Conservation (phyloP, 30 jellyfish, hydroid and myxozoan genomes). For the Aurelia sp. region DNA sequence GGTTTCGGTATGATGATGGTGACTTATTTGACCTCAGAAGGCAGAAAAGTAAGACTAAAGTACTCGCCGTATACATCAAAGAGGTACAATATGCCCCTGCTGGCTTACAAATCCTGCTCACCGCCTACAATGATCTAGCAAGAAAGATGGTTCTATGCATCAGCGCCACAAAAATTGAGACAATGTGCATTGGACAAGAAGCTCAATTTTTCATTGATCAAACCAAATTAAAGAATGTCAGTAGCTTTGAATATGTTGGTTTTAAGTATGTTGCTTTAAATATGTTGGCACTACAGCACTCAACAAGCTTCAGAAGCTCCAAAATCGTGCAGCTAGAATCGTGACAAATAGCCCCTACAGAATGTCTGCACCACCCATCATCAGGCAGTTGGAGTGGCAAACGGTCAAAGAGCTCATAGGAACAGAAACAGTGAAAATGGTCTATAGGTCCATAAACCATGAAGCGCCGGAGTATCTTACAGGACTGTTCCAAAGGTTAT, state of each 20-base stretch:
- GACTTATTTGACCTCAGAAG: slow-evolving; percentile 66
- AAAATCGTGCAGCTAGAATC: slow-evolving; percentile 29
- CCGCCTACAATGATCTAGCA: slow-evolving; percentile 65
- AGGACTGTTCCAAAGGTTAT: no score
- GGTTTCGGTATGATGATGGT: slow-evolving; percentile 71
- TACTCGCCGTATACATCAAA: slow-evolving; percentile 21
- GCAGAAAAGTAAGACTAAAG: no score
- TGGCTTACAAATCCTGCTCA: slow-evolving; percentile 60
- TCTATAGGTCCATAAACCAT: no score
- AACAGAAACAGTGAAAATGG: no score
- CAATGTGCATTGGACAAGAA: slow-evolving; percentile 60
- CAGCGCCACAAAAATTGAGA: slow-evolving; percentile 66
- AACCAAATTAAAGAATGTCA: slow-evolving; percentile 48
- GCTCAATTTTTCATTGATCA: slow-evolving; percentile 58
- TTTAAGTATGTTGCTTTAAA: no score
- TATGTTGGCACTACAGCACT: no score
- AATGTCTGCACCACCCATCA: no score
- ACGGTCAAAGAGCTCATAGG: no score
- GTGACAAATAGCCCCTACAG: no score
- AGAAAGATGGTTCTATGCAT: slow-evolving; percentile 63
- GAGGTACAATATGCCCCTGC: slow-evolving; percentile 73
- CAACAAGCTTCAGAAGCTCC: no score
- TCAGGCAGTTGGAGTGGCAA: no score
- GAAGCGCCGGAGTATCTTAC: no score
- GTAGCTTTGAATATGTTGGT: slow-evolving; percentile 64